phyloP scores from a whole-genome alignment of 2,113 vertebrate species.

The Hippoglossus stenolepis region DNA sequence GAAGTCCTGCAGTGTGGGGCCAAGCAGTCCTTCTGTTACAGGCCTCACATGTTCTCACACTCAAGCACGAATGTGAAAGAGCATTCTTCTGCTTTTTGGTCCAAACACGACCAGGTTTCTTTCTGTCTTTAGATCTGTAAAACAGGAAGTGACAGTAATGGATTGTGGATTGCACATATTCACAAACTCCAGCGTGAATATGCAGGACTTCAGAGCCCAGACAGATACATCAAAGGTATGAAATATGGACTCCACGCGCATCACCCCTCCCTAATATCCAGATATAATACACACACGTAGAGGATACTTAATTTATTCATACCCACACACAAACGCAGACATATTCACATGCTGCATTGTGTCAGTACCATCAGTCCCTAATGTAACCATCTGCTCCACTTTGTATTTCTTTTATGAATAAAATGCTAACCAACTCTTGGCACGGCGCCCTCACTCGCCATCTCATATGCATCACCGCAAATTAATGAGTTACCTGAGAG shows the following conservation, averaged over 20 bases:
- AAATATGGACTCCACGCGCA: conserved; percentile 25
- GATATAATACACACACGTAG: conserved; percentile 43
- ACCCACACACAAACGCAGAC: conserved; percentile 48
- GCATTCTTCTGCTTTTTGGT: not conserved
- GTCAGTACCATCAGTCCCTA: conserved; percentile 76
- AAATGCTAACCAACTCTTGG: conserved; percentile 78
- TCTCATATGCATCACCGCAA: conserved; percentile 79
- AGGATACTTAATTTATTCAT: conserved; percentile 54
- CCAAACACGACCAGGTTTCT: conserved; percentile 6
- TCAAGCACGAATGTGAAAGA: too few relatives aligned
- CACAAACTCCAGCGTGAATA: not conserved
- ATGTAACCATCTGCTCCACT: conserved; percentile 80
- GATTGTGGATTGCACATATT: not conserved
- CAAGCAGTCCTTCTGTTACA: conserved; percentile 45
- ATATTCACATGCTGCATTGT: conserved; percentile 50
- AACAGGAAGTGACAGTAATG: not conserved
- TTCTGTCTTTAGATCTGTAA: conserved; percentile 4
- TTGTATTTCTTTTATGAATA: conserved; percentile 76
- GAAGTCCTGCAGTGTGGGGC: conserved; percentile 45
- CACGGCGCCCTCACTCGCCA: conserved; percentile 68
- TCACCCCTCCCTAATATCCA: conserved; percentile 23
- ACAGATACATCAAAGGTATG: not conserved
- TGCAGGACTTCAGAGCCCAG: not conserved
- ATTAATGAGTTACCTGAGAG: conserved; percentile 84
- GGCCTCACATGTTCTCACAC: conserved; percentile 25